phyloP scores from a whole-genome alignment of 2,797 vertebrate species.

The Xiphorhynchus erythropygius region DNA sequence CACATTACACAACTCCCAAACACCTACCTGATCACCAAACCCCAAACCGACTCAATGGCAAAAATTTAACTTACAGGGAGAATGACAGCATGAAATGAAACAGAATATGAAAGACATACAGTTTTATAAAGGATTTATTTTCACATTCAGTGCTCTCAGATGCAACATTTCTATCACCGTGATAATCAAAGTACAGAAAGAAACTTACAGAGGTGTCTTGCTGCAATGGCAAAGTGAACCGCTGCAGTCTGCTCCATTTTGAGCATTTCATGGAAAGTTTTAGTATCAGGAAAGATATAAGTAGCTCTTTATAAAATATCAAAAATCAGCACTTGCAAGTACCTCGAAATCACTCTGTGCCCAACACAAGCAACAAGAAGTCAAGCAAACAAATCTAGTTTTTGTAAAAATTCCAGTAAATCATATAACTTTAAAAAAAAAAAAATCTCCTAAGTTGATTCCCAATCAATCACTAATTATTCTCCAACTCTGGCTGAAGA shows the following conservation, averaged over 20 bases:
- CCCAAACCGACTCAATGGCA: not conserved
- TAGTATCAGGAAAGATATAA: not conserved
- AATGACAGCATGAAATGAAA: not conserved
- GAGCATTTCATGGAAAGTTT: not conserved
- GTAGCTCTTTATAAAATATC: not conserved
- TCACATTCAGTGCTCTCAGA: not conserved
- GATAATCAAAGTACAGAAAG: not conserved
- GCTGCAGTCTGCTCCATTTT: not conserved
- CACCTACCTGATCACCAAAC: not conserved
- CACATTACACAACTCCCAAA: not conserved
- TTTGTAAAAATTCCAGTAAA: not conserved
- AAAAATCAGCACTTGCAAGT: not conserved
- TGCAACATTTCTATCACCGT: not conserved
- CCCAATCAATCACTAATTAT: not conserved
- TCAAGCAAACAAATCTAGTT: not conserved
- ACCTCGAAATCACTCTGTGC: not conserved
- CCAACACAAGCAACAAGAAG: not conserved
- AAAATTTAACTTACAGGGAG: not conserved
- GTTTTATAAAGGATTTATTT: not conserved
- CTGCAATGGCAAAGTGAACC: not conserved
- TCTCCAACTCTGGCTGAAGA: not conserved
- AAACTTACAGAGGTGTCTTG: not conserved
- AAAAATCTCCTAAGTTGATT: not conserved
- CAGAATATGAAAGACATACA: not conserved
- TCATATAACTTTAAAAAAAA: not conserved